A percentile compares a stretch with the other conserved stretches of the same genome.
Conservation (phyloP, 2,113 vertebrate species). For the Talpa occidentalis region DNA sequence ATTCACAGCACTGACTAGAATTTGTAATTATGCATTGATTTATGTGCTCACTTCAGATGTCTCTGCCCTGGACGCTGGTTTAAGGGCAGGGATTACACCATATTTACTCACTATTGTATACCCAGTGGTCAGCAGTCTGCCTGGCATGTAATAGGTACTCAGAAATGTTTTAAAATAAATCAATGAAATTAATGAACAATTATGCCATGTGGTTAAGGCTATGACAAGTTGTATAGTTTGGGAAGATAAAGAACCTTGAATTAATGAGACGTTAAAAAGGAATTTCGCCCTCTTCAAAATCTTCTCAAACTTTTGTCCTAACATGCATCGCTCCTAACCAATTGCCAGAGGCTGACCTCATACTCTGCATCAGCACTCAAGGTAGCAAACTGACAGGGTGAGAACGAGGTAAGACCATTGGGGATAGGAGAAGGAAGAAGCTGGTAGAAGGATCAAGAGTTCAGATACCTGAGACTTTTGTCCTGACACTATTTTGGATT, state of each 20-base stretch:
- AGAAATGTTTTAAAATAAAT: constrained; percentile 29
- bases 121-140: background rate
- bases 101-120: background rate
- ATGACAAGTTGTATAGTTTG: background rate
- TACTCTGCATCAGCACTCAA: background rate
- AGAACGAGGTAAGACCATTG: too few relatives aligned
- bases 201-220: background rate
- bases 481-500: background rate
- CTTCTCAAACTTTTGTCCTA: background rate
- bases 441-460: background rate
- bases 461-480: background rate
- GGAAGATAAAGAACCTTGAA: background rate
- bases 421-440: too few relatives aligned
- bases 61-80: background rate
- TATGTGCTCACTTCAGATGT: background rate
- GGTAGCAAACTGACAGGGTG: too few relatives aligned
- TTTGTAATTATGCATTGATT: background rate
- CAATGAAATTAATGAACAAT: background rate
- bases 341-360: background rate
- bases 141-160: background rate
- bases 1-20: background rate
- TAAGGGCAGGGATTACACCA: background rate
- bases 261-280: background rate
- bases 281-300: constrained; percentile 25
- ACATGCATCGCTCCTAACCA: background rate